phyloP scores from a whole-genome alignment of 2,797 vertebrate species.

The Lates japonicus region DNA sequence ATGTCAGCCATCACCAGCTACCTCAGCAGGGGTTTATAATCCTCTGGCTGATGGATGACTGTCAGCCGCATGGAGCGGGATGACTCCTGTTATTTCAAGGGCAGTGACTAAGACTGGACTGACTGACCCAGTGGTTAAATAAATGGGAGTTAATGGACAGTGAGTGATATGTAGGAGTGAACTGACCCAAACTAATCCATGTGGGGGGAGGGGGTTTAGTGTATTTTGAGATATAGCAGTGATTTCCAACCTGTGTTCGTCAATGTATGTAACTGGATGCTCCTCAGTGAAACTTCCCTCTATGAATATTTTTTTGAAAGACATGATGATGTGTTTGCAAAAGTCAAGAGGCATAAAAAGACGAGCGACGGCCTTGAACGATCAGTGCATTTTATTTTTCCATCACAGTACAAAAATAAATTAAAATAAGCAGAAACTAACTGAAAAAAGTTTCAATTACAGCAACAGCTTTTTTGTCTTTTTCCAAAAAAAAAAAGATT shows the following conservation, averaged over 20 bases:
- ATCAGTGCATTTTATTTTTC: slow-evolving; percentile 99
- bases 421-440: no score
- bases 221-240: neutral
- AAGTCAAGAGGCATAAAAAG: slow-evolving; percentile 20
- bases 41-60: slow-evolving; percentile 53
- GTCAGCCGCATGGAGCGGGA: slow-evolving; percentile 32
- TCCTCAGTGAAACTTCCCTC: no score
- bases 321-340: neutral
- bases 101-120: slow-evolving; percentile 20
- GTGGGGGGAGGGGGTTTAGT: neutral
- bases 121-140: slow-evolving; percentile 24
- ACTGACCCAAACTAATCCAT: slow-evolving; percentile 29
- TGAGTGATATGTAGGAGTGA: slow-evolving; percentile 14
- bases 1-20: slow-evolving; percentile 38
- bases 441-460: slow-evolving; percentile 81
- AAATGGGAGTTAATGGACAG: slow-evolving; percentile 33
- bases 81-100: slow-evolving; percentile 5
- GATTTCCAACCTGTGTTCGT: neutral
- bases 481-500: slow-evolving; percentile 49
- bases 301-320: no score
- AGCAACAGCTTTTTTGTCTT: slow-evolving; percentile 77
- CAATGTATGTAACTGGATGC: no score
- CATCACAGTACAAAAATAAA: slow-evolving; percentile 99
- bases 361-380: slow-evolving; percentile 84
- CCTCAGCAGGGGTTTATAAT: slow-evolving; percentile 52